A percentile compares a stretch with the other conserved stretches of the same genome.
Evolutionary conservation across 2,888 invertebrate species (phyloP).

Genomic region (Eristalis tenax): DNA sequence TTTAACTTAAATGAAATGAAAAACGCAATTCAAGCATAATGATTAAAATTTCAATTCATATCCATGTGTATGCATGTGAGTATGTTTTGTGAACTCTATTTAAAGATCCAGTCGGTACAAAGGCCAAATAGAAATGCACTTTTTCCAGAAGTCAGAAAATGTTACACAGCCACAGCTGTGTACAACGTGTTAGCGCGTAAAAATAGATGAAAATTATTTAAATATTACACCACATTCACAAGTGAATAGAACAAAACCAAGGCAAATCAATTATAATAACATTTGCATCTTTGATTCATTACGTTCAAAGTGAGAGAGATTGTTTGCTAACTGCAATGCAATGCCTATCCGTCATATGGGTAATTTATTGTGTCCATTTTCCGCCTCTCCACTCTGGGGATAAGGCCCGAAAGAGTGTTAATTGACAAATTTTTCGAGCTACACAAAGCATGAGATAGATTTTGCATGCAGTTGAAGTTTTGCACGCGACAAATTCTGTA

Average conservation of each 20-base stretch:
- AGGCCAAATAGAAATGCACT: conserved; percentile 48
- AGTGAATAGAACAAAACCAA: conserved; percentile 1
- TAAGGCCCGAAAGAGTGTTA: conserved; percentile 60
- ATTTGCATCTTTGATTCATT: conserved; percentile 69
- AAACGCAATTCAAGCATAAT: conserved; percentile 47
- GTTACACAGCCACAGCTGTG: conserved; percentile 3
- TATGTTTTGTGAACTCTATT: conserved; percentile 51
- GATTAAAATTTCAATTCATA: conserved; percentile 55
- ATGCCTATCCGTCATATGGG: conserved; percentile 61
- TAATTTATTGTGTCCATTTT: conserved; percentile 68
- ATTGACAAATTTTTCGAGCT: conserved; percentile 72
- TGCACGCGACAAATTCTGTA: conserved; percentile 67
- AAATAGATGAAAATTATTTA: conserved; percentile 56
- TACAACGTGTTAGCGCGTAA: conserved; percentile 42
- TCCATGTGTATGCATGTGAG: conserved; percentile 13
- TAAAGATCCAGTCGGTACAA: conserved; percentile 27
- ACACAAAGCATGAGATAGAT: conserved; percentile 72
- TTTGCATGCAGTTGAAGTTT: conserved; percentile 67
- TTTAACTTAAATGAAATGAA: conserved; percentile 31
- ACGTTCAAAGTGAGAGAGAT: conserved; percentile 36
- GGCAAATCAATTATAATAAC: conserved; percentile 65
- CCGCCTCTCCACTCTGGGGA: conserved; percentile 37
- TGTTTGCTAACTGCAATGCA: conserved; percentile 24
- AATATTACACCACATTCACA: conserved; percentile 37
- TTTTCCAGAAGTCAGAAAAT: conserved; percentile 33